phyloP scores from a whole-genome alignment of 2,888 invertebrate species.

The Apoda limacodes region DNA sequence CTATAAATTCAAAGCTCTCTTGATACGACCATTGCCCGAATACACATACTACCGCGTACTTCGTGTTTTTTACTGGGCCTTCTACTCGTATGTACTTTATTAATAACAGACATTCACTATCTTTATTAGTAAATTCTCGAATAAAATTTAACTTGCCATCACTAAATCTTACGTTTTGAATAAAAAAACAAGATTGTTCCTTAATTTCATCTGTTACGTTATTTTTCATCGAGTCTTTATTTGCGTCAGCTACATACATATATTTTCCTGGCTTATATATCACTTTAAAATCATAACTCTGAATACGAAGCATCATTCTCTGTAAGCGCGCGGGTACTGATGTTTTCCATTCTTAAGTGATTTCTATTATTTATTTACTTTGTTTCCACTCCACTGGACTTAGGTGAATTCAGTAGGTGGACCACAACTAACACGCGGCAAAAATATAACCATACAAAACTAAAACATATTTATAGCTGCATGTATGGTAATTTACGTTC shows the following conservation, averaged over 20 bases:
- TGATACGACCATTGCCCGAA: conserved; percentile 11
- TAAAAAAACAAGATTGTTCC: conserved; percentile 14
- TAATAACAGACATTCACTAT: conserved; percentile 11
- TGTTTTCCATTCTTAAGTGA: no score
- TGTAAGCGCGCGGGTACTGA: conserved; percentile 19
- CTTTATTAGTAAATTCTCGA: conserved; percentile 8
- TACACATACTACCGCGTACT: conserved; percentile 1
- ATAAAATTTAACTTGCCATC: conserved; percentile 12
- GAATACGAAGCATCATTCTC: no score
- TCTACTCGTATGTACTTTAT: conserved; percentile 16
- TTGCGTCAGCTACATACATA: conserved; percentile 22
- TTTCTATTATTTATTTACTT: no score
- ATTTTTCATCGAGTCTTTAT: conserved; percentile 14
- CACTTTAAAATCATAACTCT: no score
- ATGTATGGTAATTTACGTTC: no score
- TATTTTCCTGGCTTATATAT: no score
- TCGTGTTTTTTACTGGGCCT: conserved; percentile 19
- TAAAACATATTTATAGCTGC: no score
- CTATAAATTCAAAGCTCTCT: conserved; percentile 20
- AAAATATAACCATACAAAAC: no score
- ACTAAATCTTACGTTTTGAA: conserved; percentile 15
- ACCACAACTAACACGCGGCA: no score
- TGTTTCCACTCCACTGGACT: no score
- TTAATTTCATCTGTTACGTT: conserved; percentile 11
- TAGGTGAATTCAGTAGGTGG: no score